Evolutionary conservation across 2,113 vertebrate species (phyloP), one percentile per base, ranked within the genome.

Genomic region (Neoarius graeffei): DNA sequence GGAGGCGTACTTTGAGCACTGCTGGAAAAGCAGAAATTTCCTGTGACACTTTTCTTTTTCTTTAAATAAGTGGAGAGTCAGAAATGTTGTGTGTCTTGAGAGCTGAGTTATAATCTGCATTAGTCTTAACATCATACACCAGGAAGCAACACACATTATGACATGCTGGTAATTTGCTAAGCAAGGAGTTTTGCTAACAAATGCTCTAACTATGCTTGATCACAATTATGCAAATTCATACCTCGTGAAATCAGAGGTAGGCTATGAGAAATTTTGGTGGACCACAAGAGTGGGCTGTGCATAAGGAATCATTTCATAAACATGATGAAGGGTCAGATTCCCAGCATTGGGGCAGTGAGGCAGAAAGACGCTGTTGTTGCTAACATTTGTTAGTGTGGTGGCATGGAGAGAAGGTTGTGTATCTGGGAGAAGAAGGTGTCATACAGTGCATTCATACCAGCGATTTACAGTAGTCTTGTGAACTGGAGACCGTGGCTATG

Each of bases 401-500:
- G 81, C 54, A 2, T 20, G 84, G 48, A 14, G 92, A 84, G 88
- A 62, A 42, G 7, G 76, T 42, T 90, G 76, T 80, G 73, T 85
- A 35, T 88, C 92, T 82, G 35, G 6, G 89, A 92, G 88, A 92
- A 67, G 62, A 54, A 86, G 42, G 60, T 81, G 27, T 73, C 62
- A 81, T 91, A 74, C 89, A 92, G 83, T 86, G 90, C 59, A 74
- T 77, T 89, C 74, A 73, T 86, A 88, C 94, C 89, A 92, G 89
- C 91, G 89, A 90, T 91, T 84, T 90, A 42, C 42, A 42, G 42
- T 42, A 88, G 30, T 92, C 92, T 93, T 93, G 90, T 93, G 89
- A 73, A 80, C 77, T 35, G 54, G 62, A 79, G 73, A 83, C 89
- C 85, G 92, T 93, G 89, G 94, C 92, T 88, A 92, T 80, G 64